phyloP scores from a whole-genome alignment of 2,797 vertebrate species.

The Clarias laeviceps region DNA sequence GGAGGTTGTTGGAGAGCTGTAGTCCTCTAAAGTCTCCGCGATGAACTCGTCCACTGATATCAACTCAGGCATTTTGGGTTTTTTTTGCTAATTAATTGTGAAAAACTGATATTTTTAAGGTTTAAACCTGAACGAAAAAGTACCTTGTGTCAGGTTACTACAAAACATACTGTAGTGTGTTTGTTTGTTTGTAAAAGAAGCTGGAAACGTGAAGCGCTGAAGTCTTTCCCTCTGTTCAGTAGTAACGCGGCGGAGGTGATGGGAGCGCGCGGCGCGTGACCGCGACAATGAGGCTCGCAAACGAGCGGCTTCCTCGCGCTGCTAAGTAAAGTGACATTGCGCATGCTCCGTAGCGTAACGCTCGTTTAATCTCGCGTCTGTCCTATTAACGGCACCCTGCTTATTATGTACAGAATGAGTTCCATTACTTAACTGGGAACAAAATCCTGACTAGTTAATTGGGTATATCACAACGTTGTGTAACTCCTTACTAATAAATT shows the following conservation, averaged over 20 bases:
- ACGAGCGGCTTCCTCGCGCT: neutral
- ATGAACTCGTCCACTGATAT: slow-evolving; percentile 70
- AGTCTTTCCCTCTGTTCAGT: neutral
- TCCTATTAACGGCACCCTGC: neutral
- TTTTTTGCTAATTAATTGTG: neutral
- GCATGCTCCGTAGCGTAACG: slow-evolving; percentile 42
- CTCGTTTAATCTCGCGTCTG: neutral
- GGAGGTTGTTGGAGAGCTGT: slow-evolving; percentile 69
- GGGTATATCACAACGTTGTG: neutral
- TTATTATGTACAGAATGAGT: neutral
- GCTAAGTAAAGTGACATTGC: slow-evolving; percentile 25
- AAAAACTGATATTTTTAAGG: neutral
- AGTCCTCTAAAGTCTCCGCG: slow-evolving; percentile 65
- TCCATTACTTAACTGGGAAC: neutral
- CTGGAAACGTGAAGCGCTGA: neutral
- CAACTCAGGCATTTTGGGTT: slow-evolving; percentile 60
- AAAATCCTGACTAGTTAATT: neutral
- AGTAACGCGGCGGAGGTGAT: neutral
- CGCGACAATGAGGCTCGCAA: slow-evolving; percentile 12
- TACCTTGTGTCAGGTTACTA: neutral
- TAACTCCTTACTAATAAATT: neutral
- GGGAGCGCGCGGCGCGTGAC: neutral
- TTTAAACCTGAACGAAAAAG: neutral
- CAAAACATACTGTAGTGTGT: neutral
- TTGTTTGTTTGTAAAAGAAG: neutral